phyloP scores from a whole-genome alignment of 2,888 invertebrate genomes.

The Mellilla xanthometata region DNA sequence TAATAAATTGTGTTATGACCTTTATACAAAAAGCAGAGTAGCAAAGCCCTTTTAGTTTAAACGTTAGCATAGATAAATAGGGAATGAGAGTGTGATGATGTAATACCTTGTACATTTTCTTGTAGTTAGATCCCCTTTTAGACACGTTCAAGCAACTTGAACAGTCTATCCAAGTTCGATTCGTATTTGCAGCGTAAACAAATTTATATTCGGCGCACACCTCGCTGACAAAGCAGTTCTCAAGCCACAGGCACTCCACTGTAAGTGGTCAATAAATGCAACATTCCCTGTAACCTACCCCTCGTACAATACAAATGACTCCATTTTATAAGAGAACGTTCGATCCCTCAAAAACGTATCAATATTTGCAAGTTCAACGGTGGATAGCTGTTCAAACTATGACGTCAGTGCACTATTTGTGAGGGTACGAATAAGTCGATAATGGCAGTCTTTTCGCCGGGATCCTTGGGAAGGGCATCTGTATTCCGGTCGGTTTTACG shows the following conservation, averaged over 20 bases:
- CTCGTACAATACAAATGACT: constrained; percentile 73
- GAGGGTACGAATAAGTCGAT: constrained; percentile 56
- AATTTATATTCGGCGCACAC: constrained; percentile 64
- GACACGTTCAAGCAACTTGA: constrained; percentile 11
- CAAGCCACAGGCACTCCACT: constrained; percentile 57
- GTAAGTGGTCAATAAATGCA: constrained; percentile 75
- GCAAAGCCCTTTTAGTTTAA: too few relatives aligned
- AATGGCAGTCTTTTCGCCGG: constrained; percentile 49
- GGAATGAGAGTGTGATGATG: too few relatives aligned
- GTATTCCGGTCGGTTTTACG: constrained; percentile 60
- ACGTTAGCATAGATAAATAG: too few relatives aligned
- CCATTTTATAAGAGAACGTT: constrained; percentile 68
- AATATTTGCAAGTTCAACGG: constrained; percentile 79
- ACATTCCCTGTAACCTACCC: constrained; percentile 64
- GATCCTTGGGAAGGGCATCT: constrained; percentile 62
- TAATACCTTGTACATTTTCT: too few relatives aligned
- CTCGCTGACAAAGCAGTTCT: constrained; percentile 62
- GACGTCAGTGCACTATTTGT: constrained; percentile 61
- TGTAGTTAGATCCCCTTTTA: too few relatives aligned
- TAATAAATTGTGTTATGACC: constrained; percentile 57
- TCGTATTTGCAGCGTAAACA: constrained; percentile 36
- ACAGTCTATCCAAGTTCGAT: constrained; percentile 17
- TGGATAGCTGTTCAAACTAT: constrained; percentile 56
- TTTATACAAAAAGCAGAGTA: constrained; percentile 42
- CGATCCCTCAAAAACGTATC: constrained; percentile 67